These are phyloP conservation scores for Sylvia borin DNA, from an alignment of 2,797 vertebrate species.

Conservation along the genomic window DNA sequence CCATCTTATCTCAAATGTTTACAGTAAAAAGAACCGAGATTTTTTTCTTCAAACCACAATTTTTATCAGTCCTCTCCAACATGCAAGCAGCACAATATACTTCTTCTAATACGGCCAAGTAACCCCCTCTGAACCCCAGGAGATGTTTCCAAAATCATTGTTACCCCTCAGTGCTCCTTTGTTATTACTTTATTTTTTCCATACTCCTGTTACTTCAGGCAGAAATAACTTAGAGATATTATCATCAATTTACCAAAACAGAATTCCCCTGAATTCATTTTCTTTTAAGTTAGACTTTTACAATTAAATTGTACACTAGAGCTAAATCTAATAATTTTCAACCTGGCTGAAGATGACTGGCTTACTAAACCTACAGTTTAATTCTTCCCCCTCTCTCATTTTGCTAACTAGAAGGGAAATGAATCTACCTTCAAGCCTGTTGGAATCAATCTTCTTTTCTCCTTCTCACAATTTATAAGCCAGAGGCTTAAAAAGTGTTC, in stretches of 20 bases:
- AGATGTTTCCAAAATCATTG: not conserved
- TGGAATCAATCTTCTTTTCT: constrained; percentile 61
- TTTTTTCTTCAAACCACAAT: not conserved
- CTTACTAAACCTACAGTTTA: not conserved
- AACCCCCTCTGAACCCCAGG: not conserved
- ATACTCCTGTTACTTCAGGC: not conserved
- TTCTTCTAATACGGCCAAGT: fast-evolving
- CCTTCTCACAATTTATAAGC: constrained; percentile 34
- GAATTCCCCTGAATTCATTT: not conserved
- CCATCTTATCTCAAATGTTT: constrained; percentile 13
- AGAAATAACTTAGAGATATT: not conserved
- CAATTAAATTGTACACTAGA: not conserved
- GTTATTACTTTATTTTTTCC: not conserved
- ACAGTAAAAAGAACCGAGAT: constrained; percentile 6
- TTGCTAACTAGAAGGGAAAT: constrained; percentile 18
- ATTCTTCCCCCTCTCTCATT: not conserved
- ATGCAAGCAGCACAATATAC: not conserved
- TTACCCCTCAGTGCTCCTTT: not conserved
- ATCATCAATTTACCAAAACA: constrained; percentile 1
- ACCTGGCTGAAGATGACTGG: not conserved
- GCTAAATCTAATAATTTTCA: not conserved
- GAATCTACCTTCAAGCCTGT: constrained; percentile 21
- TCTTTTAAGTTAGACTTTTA: not conserved
- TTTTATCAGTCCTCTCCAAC: not conserved
- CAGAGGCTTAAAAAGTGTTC: constrained; percentile 45